These are phyloP conservation scores for Heliconius ethilla DNA, from an alignment of 2,888 invertebrate species.

Conservation along the genomic window DNA sequence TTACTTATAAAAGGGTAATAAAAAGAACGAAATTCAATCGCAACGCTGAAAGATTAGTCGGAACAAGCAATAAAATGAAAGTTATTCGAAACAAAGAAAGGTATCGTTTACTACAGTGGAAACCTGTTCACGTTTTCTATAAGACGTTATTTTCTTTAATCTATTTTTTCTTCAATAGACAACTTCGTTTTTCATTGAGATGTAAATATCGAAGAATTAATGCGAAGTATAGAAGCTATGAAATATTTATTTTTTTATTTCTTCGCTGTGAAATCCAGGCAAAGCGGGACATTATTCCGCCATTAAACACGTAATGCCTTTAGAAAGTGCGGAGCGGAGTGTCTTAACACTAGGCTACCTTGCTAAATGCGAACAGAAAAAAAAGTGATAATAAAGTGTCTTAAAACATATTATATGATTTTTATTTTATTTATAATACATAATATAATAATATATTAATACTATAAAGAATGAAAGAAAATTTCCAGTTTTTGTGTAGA, in stretches of 20 bases:
- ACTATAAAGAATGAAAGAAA: no score
- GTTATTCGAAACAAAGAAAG: constrained; percentile 51
- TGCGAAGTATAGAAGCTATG: no score
- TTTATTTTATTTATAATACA: no score
- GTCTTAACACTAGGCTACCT: no score
- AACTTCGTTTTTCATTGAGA: not conserved
- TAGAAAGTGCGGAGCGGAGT: no score
- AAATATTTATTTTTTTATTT: no score
- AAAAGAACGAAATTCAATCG: constrained; percentile 32
- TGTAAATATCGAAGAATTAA: not conserved
- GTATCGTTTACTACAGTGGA: constrained; percentile 62
- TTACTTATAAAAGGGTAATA: constrained; percentile 28
- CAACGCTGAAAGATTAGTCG: constrained; percentile 41
- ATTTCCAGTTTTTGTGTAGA: not conserved
- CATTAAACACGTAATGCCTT: no score
- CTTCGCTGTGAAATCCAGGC: no score
- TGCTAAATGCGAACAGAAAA: no score
- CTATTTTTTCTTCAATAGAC: not conserved
- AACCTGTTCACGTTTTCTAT: constrained; percentile 31
- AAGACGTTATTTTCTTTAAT: constrained; percentile 5
- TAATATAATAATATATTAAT: not conserved
- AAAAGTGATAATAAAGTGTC: no score
- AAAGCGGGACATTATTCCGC: no score
- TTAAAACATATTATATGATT: no score
- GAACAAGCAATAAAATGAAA: constrained; percentile 45